Conservation (phyloP, 2,797 vertebrate genomes). For the Dryobates pubescens region DNA sequence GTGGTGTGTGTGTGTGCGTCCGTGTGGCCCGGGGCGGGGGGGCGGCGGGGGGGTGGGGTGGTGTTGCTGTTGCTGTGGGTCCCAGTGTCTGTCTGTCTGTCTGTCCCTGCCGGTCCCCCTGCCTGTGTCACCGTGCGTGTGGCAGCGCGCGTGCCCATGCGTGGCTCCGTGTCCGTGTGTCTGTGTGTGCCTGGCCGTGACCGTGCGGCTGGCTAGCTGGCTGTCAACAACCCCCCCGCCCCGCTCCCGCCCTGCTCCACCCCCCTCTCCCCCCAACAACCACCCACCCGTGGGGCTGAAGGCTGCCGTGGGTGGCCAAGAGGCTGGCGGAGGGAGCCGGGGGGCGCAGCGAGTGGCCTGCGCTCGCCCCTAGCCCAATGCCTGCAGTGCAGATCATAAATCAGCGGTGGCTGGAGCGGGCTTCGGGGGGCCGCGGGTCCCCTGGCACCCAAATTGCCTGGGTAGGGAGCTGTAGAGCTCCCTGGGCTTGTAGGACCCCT, state of each 20-base stretch:
- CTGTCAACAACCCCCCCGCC: not conserved
- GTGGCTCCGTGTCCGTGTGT: not conserved
- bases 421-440: not conserved
- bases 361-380: not conserved
- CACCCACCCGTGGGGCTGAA: not conserved
- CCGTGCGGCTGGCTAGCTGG: not conserved
- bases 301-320: not conserved
- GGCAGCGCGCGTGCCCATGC: not conserved
- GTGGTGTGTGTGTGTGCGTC: not conserved
- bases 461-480: not conserved
- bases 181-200: not conserved
- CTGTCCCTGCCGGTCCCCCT: not conserved
- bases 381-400: constrained; percentile 65
- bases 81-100: not conserved
- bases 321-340: not conserved
- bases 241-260: no score
- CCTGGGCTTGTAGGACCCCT: rapidly evolving
- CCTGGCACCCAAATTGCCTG: not conserved
- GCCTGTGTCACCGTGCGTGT: not conserved
- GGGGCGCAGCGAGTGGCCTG: not conserved
- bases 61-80: not conserved
- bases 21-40: not conserved
- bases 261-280: rapidly evolving
- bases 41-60: not conserved
- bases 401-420: not conserved